Conservation (phyloP, 2,113 vertebrate genomes). For the Periophthalmus modestus region DNA sequence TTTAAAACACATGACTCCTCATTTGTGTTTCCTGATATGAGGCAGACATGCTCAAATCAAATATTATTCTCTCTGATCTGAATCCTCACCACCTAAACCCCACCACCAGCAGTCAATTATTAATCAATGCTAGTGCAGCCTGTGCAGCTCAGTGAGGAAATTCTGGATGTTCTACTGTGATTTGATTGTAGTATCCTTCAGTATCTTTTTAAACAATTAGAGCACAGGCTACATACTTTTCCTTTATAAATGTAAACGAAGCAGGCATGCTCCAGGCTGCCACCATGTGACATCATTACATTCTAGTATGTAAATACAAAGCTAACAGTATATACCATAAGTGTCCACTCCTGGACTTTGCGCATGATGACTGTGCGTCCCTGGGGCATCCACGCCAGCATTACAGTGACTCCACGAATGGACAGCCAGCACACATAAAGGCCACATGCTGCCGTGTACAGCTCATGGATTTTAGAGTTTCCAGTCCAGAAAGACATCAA, state of each 20-base stretch:
- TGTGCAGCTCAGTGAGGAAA: too few species aligned
- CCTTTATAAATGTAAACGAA: not conserved
- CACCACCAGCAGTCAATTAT: too few species aligned
- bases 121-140: too few species aligned
- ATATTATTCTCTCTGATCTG: too few species aligned
- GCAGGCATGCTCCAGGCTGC: not conserved
- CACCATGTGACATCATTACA: not conserved
- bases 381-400: conserved; percentile 98
- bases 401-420: conserved; percentile 89
- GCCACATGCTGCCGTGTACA: conserved; percentile 97
- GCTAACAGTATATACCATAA: conserved; percentile 82
- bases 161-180: too few species aligned
- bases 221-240: too few species aligned
- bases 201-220: too few species aligned
- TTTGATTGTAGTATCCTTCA: too few species aligned
- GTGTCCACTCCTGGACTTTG: conserved; percentile 97
- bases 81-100: too few species aligned
- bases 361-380: conserved; percentile 93
- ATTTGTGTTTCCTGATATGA: too few species aligned
- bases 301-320: not conserved
- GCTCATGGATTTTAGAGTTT: conserved; percentile 94
- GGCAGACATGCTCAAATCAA: too few species aligned
- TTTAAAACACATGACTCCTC: too few species aligned
- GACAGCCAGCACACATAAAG: conserved; percentile 98
- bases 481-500: conserved; percentile 99